Evolutionary conservation across 2,113 vertebrate species (phyloP), one percentile per base, ranked within the genome.

Genomic region (Zosterops lateralis): DNA sequence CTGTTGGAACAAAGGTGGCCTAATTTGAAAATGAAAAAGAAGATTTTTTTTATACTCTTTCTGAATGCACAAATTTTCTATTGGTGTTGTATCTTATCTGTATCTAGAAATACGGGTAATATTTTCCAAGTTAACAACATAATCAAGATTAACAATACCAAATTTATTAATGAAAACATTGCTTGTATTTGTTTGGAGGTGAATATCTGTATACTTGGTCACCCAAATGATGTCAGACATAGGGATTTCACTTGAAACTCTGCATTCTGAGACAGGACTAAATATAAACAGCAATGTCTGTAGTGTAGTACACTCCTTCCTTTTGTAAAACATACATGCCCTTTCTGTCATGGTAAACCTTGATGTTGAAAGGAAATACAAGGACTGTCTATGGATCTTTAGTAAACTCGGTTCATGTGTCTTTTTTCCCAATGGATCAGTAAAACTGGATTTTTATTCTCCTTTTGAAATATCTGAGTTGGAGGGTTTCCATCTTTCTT

Each of bases 401-500:
- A 64, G 38, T 56, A 96, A 96, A 96, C 71, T 89, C 65, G 91
- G 21, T 83, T 95, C 77, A 81, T 12, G 68, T 89, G 60, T 87
- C 45, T 96, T 94, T 81, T 93, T 60, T 19, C 88, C 80, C 77
- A 34, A 6, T 17, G 65, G 85, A 76, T 77, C 79, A 91, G 72
- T 92, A 95, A 96, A 94, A 79, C 29, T 26, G 73, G 74, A 79
- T 82, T 95, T 88, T 96, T 93, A 73, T 94, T 91, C 68, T 79
- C 95, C 76, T 93, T 95, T 93, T 93, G 71, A 97, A 96, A 95
- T 95, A 60, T 77, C 89, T 91, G 47, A 75, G 54, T 73, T 92
- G 84, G 83, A 95, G 85, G 36, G 15, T 89, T 94, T 94, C 86
- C 91, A 92, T 91, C 68, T 95, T 91, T 83, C 84, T 85, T 89